Evolutionary conservation across 2,113 vertebrate genomes (phyloP).

Genomic region (Stercorarius parasiticus): DNA sequence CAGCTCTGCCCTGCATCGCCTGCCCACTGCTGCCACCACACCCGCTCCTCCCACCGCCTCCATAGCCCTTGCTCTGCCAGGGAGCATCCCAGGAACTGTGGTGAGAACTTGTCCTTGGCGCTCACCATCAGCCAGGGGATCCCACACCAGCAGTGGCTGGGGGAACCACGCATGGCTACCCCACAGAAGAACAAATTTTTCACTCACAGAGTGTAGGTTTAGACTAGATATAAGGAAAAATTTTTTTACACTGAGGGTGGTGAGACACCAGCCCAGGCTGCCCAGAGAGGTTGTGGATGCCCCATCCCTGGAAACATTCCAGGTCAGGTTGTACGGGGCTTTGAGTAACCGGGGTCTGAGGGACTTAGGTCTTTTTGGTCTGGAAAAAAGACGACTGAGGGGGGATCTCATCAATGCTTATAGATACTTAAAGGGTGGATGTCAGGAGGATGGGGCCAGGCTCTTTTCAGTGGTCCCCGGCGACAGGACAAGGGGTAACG

Average conservation of each 20-base stretch:
- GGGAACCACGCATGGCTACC: fast-evolving
- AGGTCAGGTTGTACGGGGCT: neutral
- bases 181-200: neutral
- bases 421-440: too few relatives aligned
- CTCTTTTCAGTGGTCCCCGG: too few relatives aligned
- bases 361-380: too few relatives aligned
- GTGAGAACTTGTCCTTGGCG: neutral
- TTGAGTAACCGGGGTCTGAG: neutral
- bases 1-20: neutral
- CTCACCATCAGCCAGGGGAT: neutral
- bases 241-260: neutral
- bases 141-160: fast-evolving
- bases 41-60: neutral
- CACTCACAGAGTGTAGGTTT: neutral
- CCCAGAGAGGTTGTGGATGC: neutral
- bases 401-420: too few relatives aligned
- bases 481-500: too few relatives aligned
- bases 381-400: too few relatives aligned
- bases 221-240: neutral
- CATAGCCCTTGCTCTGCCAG: fast-evolving
- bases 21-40: neutral
- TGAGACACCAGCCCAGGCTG: neutral
- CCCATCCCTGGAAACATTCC: neutral
- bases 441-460: too few relatives aligned
- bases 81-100: neutral